A percentile compares a stretch with the other conserved stretches of the same genome.
These are phyloP conservation scores for Ecliptopera silaceata DNA, from an alignment of 2,888 invertebrate species.

Conservation along the genomic window DNA sequence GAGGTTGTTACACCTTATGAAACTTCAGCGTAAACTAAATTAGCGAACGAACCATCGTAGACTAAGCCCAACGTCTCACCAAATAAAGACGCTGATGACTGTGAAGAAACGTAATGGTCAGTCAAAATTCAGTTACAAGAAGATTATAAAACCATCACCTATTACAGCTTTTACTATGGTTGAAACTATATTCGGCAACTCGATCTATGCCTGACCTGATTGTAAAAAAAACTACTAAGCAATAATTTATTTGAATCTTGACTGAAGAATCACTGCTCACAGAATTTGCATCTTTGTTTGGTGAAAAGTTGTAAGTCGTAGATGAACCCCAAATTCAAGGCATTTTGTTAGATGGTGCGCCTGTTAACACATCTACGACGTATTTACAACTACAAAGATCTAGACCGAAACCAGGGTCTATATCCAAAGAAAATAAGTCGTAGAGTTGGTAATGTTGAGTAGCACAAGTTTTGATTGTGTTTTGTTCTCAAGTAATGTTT, in stretches of 20 bases:
- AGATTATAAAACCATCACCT: neutral
- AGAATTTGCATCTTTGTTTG: constrained; percentile 2
- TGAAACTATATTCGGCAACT: neutral
- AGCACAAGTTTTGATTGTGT: constrained; percentile 11
- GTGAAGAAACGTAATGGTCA: neutral
- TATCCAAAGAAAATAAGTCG: neutral
- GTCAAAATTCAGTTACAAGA: constrained; percentile 6
- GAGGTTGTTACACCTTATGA: neutral
- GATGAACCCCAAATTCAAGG: constrained; percentile 9
- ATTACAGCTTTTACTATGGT: neutral
- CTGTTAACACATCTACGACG: neutral
- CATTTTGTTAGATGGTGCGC: constrained; percentile 17
- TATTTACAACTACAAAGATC: constrained; percentile 3
- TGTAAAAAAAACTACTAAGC: constrained; percentile 2
- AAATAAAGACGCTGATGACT: neutral
- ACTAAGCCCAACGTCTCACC: constrained; percentile 7
- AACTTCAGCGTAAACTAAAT: constrained; percentile 9
- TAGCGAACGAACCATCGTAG: constrained; percentile 15
- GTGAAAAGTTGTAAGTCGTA: constrained; percentile 9
- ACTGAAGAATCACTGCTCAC: constrained; percentile 3
- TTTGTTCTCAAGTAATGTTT: constrained; percentile 8
- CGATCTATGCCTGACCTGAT: neutral
- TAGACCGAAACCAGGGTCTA: constrained; percentile 19
- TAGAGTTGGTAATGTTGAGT: constrained; percentile 2
- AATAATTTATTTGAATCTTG: constrained; percentile 8